Conservation (phyloP, 2,888 invertebrate species). For the Timema podura region DNA sequence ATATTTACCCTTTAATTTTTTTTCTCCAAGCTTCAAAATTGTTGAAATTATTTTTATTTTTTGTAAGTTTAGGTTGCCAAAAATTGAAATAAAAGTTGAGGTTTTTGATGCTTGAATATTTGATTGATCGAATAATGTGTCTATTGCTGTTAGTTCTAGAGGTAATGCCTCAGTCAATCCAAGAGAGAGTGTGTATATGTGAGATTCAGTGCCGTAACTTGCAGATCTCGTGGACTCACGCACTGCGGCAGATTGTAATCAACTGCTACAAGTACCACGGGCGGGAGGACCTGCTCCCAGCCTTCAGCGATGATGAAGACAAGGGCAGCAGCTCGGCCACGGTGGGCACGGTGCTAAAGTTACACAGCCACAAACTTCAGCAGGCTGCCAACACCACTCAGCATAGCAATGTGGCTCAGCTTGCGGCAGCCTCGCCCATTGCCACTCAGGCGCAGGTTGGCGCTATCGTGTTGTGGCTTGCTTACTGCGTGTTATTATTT, state of each 20-base stretch:
- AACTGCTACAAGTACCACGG: conserved; percentile 99
- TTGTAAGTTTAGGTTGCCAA: too few relatives aligned
- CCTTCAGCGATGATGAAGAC: conserved; percentile 89
- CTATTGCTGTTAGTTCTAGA: too few relatives aligned
- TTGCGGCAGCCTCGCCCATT: conserved; percentile 51
- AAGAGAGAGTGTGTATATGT: conserved; percentile 25
- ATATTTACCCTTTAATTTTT: too few relatives aligned
- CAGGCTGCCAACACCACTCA: conserved; percentile 34
- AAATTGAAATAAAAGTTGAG: too few relatives aligned
- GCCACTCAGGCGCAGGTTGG: conserved; percentile 65
- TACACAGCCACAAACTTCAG: conserved; percentile 44
- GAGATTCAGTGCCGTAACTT: conserved; percentile 34
- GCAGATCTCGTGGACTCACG: conserved; percentile 97
- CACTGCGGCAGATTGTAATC: conserved; percentile 91
- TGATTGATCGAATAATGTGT: too few relatives aligned
- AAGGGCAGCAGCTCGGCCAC: conserved; percentile 47
- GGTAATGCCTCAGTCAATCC: too few relatives aligned
- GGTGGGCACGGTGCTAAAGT: conserved; percentile 50
- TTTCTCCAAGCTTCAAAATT: too few relatives aligned
- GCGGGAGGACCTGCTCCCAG: conserved; percentile 89
- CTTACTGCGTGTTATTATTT: conserved; percentile 48
- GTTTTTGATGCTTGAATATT: too few relatives aligned
- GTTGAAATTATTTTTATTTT: too few relatives aligned
- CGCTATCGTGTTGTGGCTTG: conserved; percentile 62
- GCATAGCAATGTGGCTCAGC: conserved; percentile 40